Conservation (phyloP, 92 coral and sea anemone species). For the Epizoanthus ramosus region DNA sequence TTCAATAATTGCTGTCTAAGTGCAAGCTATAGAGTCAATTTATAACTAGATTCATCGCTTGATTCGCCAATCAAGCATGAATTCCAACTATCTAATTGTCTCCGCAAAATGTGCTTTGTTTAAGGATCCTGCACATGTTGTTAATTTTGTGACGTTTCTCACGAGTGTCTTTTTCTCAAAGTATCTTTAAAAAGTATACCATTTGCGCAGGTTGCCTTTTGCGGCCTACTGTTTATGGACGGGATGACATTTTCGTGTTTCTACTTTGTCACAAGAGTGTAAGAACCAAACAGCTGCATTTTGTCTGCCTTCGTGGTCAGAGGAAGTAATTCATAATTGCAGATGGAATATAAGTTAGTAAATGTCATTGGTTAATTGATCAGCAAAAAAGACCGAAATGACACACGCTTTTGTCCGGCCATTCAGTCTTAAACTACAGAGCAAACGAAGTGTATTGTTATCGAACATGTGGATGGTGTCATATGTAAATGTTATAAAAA, state of each 20-base stretch:
- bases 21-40: background rate
- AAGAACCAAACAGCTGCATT: background rate
- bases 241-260: background rate
- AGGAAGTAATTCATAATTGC: background rate
- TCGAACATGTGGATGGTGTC: background rate
- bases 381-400: background rate
- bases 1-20: background rate
- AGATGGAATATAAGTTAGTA: background rate
- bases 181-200: background rate
- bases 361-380: background rate
- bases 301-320: background rate
- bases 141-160: background rate
- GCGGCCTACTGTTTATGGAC: background rate
- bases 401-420: background rate
- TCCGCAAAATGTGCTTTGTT: constrained; percentile 18
- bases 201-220: background rate
- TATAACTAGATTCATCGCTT: background rate
- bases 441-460: background rate
- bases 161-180: background rate
- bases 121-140: background rate
- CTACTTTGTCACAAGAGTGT: constrained; percentile 3
- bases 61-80: background rate
- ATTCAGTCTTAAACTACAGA: background rate
- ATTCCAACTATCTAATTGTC: background rate
- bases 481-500: background rate